Conservation (phyloP, 2,888 invertebrate species). For the Geotrupes spiniger region DNA sequence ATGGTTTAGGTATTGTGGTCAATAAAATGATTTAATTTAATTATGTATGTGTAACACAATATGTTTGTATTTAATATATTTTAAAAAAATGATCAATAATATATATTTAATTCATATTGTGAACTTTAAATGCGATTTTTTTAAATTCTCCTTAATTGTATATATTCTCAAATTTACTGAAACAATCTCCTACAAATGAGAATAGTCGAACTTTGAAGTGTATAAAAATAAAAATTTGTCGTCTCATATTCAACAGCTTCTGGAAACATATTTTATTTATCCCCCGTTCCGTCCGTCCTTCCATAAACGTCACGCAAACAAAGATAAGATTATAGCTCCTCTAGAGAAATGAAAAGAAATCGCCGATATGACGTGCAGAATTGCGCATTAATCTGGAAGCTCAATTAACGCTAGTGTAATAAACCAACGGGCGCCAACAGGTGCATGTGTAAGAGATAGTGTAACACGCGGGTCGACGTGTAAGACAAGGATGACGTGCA, state of each 20-base stretch:
- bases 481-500: slow-evolving; percentile 34
- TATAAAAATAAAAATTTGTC: slow-evolving; percentile 10
- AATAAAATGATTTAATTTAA: too few relatives aligned
- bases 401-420: slow-evolving; percentile 41
- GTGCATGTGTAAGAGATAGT: slow-evolving; percentile 32
- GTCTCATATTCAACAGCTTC: slow-evolving; percentile 9
- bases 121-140: too few relatives aligned
- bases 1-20: too few relatives aligned
- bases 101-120: too few relatives aligned
- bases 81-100: too few relatives aligned
- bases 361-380: slow-evolving; percentile 34
- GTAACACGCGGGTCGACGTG: slow-evolving; percentile 32
- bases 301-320: not conserved
- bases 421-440: slow-evolving; percentile 39
- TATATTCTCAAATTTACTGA: too few relatives aligned
- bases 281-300: too few relatives aligned
- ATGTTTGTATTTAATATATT: too few relatives aligned
- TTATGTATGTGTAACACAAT: too few relatives aligned
- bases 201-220: slow-evolving; percentile 1
- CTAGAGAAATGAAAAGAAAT: slow-evolving; percentile 23
- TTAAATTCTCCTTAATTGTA: too few relatives aligned
- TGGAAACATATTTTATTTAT: slow-evolving; percentile 1
- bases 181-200: too few relatives aligned
- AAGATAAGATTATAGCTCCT: not conserved
- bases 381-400: slow-evolving; percentile 38